These are phyloP conservation scores for Pyrocoelia pectoralis DNA, from an alignment of 2,888 invertebrate genomes.

Conservation along the genomic window DNA sequence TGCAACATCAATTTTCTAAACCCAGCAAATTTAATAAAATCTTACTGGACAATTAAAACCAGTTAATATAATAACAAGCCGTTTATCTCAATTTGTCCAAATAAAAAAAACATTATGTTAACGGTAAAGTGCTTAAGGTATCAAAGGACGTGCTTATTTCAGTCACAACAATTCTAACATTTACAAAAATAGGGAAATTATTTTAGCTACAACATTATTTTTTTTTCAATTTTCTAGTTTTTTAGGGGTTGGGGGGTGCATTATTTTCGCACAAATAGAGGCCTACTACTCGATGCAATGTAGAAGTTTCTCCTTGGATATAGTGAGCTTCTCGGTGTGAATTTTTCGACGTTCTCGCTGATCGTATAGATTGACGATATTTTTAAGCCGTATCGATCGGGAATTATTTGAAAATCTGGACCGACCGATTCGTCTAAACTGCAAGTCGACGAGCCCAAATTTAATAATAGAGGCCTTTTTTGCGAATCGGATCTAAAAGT, in stretches of 20 bases:
- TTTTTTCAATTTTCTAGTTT: slow-evolving; percentile 4
- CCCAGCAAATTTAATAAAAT: slow-evolving; percentile 11
- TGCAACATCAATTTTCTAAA: slow-evolving; percentile 25
- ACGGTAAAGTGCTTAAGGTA: slow-evolving; percentile 44
- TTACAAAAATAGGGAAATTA: slow-evolving; percentile 51
- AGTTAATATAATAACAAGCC: slow-evolving; percentile 1
- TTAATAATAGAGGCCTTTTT: slow-evolving; percentile 58
- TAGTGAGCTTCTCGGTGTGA: slow-evolving; percentile 51
- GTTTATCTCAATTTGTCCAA: neutral
- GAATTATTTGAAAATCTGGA: slow-evolving; percentile 58
- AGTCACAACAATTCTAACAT: slow-evolving; percentile 48
- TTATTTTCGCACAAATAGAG: slow-evolving; percentile 60
- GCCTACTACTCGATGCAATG: slow-evolving; percentile 60
- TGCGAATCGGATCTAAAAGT: slow-evolving; percentile 58
- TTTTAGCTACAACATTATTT: slow-evolving; percentile 19
- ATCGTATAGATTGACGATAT: slow-evolving; percentile 63
- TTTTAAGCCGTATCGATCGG: slow-evolving; percentile 64
- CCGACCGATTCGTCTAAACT: slow-evolving; percentile 39
- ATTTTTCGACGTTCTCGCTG: slow-evolving; percentile 58
- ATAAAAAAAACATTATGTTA: slow-evolving; percentile 4
- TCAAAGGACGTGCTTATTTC: slow-evolving; percentile 49
- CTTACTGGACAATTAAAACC: slow-evolving; percentile 5
- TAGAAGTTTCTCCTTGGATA: slow-evolving; percentile 57
- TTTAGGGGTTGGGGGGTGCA: slow-evolving; percentile 6
- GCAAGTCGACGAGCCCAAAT: slow-evolving; percentile 37